Conservation (phyloP, 2,888 invertebrate genomes). For the Nemoura dubitans region DNA sequence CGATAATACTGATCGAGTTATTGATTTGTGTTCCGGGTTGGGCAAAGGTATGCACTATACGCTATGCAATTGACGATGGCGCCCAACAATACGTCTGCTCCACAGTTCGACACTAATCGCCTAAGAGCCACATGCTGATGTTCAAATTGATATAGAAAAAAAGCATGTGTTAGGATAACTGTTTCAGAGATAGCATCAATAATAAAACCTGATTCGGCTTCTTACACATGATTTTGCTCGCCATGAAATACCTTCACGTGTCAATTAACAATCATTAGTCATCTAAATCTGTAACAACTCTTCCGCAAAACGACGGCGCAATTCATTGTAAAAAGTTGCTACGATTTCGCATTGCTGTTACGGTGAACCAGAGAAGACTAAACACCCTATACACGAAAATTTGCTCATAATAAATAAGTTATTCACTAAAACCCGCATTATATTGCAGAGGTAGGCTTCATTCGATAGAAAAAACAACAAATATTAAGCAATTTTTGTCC, state of each 20-base stretch:
- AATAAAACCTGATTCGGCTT: constrained; percentile 21
- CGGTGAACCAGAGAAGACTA: not conserved
- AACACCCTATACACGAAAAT: not conserved
- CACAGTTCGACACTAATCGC: constrained; percentile 18
- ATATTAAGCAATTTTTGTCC: not conserved
- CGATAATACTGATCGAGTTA: not conserved
- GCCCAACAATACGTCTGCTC: not conserved
- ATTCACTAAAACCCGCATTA: too few relatives aligned
- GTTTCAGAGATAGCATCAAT: constrained; percentile 28
- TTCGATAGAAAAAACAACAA: not conserved
- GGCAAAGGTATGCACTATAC: too few relatives aligned
- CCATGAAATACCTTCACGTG: constrained; percentile 15
- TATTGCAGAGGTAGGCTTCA: too few relatives aligned
- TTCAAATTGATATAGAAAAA: constrained; percentile 1
- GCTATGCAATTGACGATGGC: not conserved
- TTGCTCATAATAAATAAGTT: not conserved
- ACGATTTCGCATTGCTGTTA: not conserved
- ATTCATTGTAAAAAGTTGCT: not conserved
- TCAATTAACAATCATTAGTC: constrained; percentile 19
- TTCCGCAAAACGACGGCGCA: constrained; percentile 9
- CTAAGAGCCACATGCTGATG: not conserved
- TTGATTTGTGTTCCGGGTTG: constrained; percentile 27
- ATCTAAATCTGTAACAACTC: constrained; percentile 2
- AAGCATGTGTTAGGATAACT: constrained; percentile 19
- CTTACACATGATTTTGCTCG: not conserved